A percentile compares a stretch with the other conserved stretches of the same genome.
Evolutionary conservation across 2,113 vertebrate species (phyloP).

Genomic region (Spea bombifrons): DNA sequence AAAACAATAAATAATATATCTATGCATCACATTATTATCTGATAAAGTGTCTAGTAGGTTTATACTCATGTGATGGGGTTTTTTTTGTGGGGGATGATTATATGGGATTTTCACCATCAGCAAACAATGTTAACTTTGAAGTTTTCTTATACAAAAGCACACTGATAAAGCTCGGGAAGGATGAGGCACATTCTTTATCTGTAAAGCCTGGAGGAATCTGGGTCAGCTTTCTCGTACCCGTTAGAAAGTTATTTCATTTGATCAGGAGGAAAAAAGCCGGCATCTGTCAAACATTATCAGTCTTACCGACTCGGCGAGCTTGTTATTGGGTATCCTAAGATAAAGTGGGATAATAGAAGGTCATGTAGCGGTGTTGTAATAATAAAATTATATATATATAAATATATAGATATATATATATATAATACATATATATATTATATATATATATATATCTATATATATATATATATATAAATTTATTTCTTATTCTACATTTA

Average conservation of each 20-base stretch:
- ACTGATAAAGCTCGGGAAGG: not conserved
- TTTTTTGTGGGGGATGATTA: too few relatives aligned
- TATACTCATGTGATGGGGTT: too few relatives aligned
- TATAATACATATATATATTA: too few relatives aligned
- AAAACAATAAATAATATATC: too few relatives aligned
- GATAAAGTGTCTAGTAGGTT: too few relatives aligned
- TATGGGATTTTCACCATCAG: not conserved
- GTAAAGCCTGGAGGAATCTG: constrained; percentile 40
- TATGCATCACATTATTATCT: too few relatives aligned
- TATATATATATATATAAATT: too few relatives aligned
- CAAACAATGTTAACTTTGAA: not conserved
- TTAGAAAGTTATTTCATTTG: constrained; percentile 48
- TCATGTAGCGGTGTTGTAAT: not conserved
- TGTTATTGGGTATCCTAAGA: constrained; percentile 10
- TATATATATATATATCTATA: too few relatives aligned
- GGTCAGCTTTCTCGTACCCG: constrained; percentile 38
- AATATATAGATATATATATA: too few relatives aligned
- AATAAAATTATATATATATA: too few relatives aligned
- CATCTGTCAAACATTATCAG: constrained; percentile 44
- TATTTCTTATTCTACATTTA: too few relatives aligned
- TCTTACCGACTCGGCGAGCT: constrained; percentile 21
- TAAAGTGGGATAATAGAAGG: constrained; percentile 29
- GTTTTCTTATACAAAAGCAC: not conserved
- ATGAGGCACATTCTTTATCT: constrained; percentile 18
- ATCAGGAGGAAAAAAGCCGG: constrained; percentile 45